Base-by-base conservation (phyloP, 2,797 vertebrate species). In the Thaleichthys pacificus region DNA sequence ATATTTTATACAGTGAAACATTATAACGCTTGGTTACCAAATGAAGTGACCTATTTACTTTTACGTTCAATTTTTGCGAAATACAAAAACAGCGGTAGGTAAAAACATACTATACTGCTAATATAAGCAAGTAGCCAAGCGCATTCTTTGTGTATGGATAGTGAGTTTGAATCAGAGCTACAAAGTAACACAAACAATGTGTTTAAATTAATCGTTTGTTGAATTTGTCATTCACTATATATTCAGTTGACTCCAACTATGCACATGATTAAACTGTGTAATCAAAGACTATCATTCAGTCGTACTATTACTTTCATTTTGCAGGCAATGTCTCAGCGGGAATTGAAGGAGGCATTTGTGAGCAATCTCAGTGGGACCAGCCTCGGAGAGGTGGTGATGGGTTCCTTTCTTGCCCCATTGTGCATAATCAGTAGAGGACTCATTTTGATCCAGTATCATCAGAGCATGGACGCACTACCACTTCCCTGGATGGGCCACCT, bases 321-420 rank as follows among this genome's bases (percentile, higher is more conserved):
- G 60, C 86, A 94, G 93, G 76, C 30, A 71, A 98, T 98, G 97
- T 93, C 91, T 72, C 91, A 93, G 58, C 94, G 88, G 66, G 88
- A 93, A 15, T 84, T 93, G 66, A 99, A 98, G 80, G 94, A 96
- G 88, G 95, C 92, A 0, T 99, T 99, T 83, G 70, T 99, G 82
- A 95, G 95, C 85, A 95, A 98, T 78, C 92, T 96, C 21, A 98
- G 92, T 5, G 98, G 98, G 71, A 99, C 96, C 1, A 96, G 88
- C 38, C 85, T 97, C 80, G 78, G 88, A 72, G 98, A 99, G 86
- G 91, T 98, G 67, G 92, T 90, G 0, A 17, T 94, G 15, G 96
- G 95, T 70, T 88, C 94, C 57, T 85, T 94, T n/a, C 85, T 98
- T 0, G 79, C 94, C 2, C 94, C 95, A 0, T 81, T 95, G 4